These are phyloP conservation scores for Nipponacmea schrenckii DNA, from an alignment of 2,888 invertebrate genomes.

Conservation along the genomic window DNA sequence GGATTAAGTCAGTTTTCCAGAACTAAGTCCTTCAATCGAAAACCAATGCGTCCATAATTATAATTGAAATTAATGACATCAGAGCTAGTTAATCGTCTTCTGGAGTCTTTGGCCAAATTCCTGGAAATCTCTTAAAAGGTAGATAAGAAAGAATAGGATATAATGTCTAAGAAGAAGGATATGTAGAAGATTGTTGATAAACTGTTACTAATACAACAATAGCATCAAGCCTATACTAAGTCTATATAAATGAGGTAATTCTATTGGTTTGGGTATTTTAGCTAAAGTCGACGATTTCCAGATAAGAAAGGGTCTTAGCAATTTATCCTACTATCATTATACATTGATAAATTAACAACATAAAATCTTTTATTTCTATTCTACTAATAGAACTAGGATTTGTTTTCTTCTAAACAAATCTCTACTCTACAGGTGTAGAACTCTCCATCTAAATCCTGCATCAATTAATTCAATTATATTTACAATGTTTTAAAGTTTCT, in stretches of 20 bases:
- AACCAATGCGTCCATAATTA: conserved; percentile 28
- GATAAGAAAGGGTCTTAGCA: background rate
- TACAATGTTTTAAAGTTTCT: too few species aligned
- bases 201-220: conserved; percentile 3
- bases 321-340: background rate
- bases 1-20: conserved; percentile 20
- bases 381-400: too few species aligned
- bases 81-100: conserved; percentile 25
- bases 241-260: conserved; percentile 2
- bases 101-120: conserved; percentile 19
- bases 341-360: background rate
- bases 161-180: conserved; percentile 17
- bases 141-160: conserved; percentile 23
- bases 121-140: conserved; percentile 25
- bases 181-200: background rate
- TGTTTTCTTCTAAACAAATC: too few species aligned
- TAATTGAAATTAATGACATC: conserved; percentile 40
- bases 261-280: conserved; percentile 4
- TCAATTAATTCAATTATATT: too few species aligned
- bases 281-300: conserved; percentile 1
- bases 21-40: conserved; percentile 18
- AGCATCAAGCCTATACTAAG: background rate
- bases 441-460: too few species aligned
- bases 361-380: background rate
- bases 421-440: too few species aligned